Evolutionary conservation across 1,140 invertebrate species (phyloP), one percentile per base, ranked within the genome.

Genomic region (Drosophila saltans): DNA sequence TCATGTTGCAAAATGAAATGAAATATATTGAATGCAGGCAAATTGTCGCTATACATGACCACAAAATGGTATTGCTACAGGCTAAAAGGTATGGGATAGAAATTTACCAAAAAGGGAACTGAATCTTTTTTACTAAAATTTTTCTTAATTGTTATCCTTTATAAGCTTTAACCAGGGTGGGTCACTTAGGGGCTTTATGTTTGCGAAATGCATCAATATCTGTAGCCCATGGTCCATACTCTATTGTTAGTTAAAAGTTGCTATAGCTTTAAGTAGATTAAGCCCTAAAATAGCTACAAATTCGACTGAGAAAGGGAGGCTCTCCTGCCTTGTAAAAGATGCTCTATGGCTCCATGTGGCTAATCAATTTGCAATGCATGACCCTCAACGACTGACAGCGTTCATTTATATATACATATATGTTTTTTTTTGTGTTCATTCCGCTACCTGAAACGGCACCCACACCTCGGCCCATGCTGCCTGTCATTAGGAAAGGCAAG

Each of bases 291-390:
- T 16, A 16, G 16, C 16, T 16, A 16, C 16, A 16, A 16, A 16
- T 16, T 16, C 0, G 16, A 0, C 16, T 16, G 16, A 16, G 16
- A 16, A 16, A 16, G 16, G 16, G 16, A 16, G 16, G 16, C 16
- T 16, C 16, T 16, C 16, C 16, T 45, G 16, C 41, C 33, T 11
- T 16, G 41, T n/a, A 10, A 41, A 52, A 39, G 67, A 77, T 69
- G 45, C 71, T 72, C 16, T 16, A 16, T 16, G 16, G 70, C 65
- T 65, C 71, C 81, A 84, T 81, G 81, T 78, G 70, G 70, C 81
- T 78, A 84, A 84, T 84, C 81, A 85, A 85, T 78, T 84, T 85
- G 52, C 64, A 26, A 55, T 55, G 64, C 58, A 28, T 77, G 65
- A 69, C 64, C 64, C 52, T 39, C 66, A 40, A 28, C 33, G 9